Evolutionary conservation across 2,797 vertebrate genomes (phyloP).

Genomic region (Pseudochromis fuscus): DNA sequence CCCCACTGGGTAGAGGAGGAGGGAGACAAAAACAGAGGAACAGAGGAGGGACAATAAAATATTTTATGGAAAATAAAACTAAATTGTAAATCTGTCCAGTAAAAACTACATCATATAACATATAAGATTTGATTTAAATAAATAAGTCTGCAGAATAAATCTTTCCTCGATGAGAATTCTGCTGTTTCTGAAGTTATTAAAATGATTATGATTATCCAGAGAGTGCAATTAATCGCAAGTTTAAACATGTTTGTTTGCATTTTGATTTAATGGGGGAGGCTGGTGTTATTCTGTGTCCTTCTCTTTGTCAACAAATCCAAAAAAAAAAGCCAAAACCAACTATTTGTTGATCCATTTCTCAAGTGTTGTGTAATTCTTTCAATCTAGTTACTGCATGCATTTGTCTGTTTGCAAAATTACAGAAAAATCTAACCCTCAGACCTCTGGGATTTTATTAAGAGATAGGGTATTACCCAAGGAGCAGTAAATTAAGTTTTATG

Average conservation of each 20-base stretch:
- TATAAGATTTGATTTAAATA: not conserved
- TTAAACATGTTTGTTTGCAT: too few relatives aligned
- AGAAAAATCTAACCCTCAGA: too few relatives aligned
- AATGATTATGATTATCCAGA: not conserved
- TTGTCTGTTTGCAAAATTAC: not conserved
- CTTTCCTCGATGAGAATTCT: not conserved
- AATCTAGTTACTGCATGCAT: too few relatives aligned
- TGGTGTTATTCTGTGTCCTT: not conserved
- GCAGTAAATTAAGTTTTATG: too few relatives aligned
- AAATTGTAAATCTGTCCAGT: not conserved
- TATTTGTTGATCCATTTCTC: not conserved
- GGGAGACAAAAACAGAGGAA: too few relatives aligned
- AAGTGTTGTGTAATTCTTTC: not conserved
- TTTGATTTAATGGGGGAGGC: not conserved
- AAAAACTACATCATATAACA: not conserved
- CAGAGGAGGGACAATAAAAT: not conserved
- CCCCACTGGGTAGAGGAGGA: too few relatives aligned
- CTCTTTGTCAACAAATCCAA: not conserved
- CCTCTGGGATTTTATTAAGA: too few relatives aligned
- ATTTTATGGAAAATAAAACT: not conserved
- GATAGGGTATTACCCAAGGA: too few relatives aligned
- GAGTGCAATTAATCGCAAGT: too few relatives aligned
- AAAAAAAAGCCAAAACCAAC: not conserved
- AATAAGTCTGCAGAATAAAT: not conserved
- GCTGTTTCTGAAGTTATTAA: not conserved